A percentile compares a stretch with the other conserved stretches of the same genome.
These are phyloP conservation scores for Oxytorus armatus DNA, from an alignment of 2,888 invertebrate species.

Conservation along the genomic window DNA sequence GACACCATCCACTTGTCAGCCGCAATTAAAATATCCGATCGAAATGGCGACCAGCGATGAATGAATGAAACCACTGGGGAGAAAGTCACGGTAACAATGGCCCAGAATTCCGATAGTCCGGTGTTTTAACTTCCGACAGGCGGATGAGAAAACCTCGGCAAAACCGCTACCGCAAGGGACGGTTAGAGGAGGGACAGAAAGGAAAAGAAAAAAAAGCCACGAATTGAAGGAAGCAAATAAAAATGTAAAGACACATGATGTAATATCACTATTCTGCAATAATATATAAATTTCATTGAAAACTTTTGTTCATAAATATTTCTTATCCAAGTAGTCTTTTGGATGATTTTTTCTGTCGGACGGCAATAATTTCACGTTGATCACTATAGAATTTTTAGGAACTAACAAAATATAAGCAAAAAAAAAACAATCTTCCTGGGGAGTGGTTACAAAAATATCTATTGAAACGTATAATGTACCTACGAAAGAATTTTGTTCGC, in stretches of 20 bases:
- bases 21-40: constrained; percentile 67
- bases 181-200: neutral
- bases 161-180: constrained; percentile 10
- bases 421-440: too few relatives aligned
- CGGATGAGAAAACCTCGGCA: constrained; percentile 40
- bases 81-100: constrained; percentile 48
- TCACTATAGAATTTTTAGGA: too few relatives aligned
- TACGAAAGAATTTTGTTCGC: too few relatives aligned
- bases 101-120: constrained; percentile 57
- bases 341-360: too few relatives aligned
- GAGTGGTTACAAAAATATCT: too few relatives aligned
- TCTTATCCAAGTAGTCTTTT: neutral
- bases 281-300: neutral
- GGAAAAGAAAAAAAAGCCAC: constrained; percentile 5
- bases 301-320: neutral
- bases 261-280: neutral
- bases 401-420: too few relatives aligned
- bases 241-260: neutral
- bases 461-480: too few relatives aligned
- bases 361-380: too few relatives aligned
- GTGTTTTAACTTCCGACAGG: constrained; percentile 63
- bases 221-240: constrained; percentile 19
- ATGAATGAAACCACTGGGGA: constrained; percentile 55
- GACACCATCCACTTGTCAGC: constrained; percentile 44
- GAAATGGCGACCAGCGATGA: constrained; percentile 43